phyloP scores from a whole-genome alignment of 2,113 vertebrate species.

The Microtus oregoni region DNA sequence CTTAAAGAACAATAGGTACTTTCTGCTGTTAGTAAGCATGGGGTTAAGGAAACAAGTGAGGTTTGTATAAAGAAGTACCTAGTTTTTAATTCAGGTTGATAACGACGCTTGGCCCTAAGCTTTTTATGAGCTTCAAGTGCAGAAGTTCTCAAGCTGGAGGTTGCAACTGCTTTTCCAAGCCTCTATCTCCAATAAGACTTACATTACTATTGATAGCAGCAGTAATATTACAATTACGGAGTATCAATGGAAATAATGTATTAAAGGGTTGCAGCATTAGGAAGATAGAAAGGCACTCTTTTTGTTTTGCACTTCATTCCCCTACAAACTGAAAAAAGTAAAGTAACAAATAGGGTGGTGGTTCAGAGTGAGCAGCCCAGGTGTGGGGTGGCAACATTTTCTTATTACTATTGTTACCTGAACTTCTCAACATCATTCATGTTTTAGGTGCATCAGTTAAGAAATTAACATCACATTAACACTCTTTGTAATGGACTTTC shows the following conservation, averaged over 20 bases:
- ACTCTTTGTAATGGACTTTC: neutral
- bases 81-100: conserved; percentile 73
- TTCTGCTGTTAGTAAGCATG: conserved; percentile 64
- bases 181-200: neutral
- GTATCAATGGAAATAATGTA: too few relatives aligned
- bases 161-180: neutral
- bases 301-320: neutral
- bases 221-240: too few relatives aligned
- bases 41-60: conserved; percentile 9
- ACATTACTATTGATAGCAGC: neutral
- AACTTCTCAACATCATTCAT: neutral
- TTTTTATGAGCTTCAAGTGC: conserved; percentile 27
- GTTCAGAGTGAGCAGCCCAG: neutral
- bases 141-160: too few relatives aligned
- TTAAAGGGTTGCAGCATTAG: neutral
- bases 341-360: neutral
- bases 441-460: neutral
- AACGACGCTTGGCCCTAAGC: conserved; percentile 55
- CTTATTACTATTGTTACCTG: neutral
- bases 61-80: conserved; percentile 32
- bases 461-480: neutral
- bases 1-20: conserved; percentile 69
- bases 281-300: neutral
- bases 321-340: conserved; percentile 22
- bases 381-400: neutral